A percentile compares a stretch with the other conserved stretches of the same genome.
Conservation (phyloP, 1,140 invertebrate genomes). For the Olivierus martensii region DNA sequence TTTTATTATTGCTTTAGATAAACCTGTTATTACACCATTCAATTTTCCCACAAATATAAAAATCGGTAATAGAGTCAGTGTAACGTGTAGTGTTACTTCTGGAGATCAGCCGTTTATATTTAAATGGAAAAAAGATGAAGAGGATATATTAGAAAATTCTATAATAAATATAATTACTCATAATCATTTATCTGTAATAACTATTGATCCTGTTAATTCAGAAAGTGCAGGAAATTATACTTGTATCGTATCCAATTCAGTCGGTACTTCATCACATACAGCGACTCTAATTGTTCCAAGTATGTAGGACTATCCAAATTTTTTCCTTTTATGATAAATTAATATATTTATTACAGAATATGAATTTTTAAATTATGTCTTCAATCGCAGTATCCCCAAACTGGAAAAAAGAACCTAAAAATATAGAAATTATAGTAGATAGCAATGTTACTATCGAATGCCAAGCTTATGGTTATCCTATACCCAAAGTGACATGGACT, state of each 20-base stretch:
- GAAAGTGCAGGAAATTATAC: constrained; percentile 47
- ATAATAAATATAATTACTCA: not conserved
- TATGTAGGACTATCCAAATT: no score
- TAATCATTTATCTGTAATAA: not conserved
- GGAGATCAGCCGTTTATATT: not conserved
- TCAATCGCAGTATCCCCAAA: constrained; percentile 58
- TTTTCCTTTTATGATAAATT: no score
- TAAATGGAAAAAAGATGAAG: not conserved
- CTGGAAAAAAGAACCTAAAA: constrained; percentile 75
- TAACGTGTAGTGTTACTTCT: not conserved
- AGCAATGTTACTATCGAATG: constrained; percentile 70
- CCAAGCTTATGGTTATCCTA: constrained; percentile 74
- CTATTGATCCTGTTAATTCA: not conserved
- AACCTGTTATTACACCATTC: not conserved
- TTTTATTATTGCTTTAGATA: no score
- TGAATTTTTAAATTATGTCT: no score
- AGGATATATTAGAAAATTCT: not conserved
- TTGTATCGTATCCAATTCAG: constrained; percentile 81
- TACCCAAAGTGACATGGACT: constrained; percentile 65
- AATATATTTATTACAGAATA: no score
- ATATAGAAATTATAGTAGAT: constrained; percentile 67
- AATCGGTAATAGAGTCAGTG: not conserved
- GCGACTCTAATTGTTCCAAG: not conserved
- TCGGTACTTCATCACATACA: constrained; percentile 38
- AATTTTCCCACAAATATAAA: not conserved